Base-by-base conservation (phyloP, 1,140 invertebrate species). In the Lasioglossum albipes region DNA sequence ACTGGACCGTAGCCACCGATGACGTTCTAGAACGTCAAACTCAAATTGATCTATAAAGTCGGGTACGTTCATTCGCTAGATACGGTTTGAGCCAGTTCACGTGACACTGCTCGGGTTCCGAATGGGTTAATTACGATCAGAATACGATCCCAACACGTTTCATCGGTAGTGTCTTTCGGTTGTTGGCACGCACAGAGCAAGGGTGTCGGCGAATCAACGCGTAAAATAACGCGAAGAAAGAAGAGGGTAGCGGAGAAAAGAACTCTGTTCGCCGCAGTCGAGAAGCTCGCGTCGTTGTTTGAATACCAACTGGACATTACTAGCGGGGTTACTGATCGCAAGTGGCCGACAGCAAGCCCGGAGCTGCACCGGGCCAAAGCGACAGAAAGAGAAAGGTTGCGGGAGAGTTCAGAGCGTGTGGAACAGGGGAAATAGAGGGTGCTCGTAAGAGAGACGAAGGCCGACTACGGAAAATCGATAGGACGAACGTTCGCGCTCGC, bases 391-490 rank as follows among this genome's bases (percentile, higher is more conserved):
- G 45, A n/a, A 57, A n/a, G 27, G 22, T 6, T 18, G 49, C n/a
- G 1, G 0, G 13, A 52, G 52, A 52, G 52, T 49, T 49, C n/a
- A 12, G 42, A 31, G 45, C 42, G 45, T 22, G 3, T 64, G n/a
- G n/a, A 71, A 62, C 31, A 49, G 59, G 31, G 65, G 36, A 75
- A n/a, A 45, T 31, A 57, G 74, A 18, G 74, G 2, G 67, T 41
- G 67, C 22, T 7, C 9, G 31, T 22, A 16, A 31, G 54, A 70
- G 74, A 62, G 71, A 79, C 65, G 68, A 52, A 61, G 70, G 49
- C 59, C 36, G 68, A 36, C 45, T 57, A 54, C 65, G 62, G 64
- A 79, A 86, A 86, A 86, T 86, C 84, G 84, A 86, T 86, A 86
- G 80, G 67, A 85, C 80, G 81, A 72, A 54, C 75, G 80, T 71